Evolutionary conservation across 2,113 vertebrate genomes (phyloP).

Genomic region (Nycticebus coucang): DNA sequence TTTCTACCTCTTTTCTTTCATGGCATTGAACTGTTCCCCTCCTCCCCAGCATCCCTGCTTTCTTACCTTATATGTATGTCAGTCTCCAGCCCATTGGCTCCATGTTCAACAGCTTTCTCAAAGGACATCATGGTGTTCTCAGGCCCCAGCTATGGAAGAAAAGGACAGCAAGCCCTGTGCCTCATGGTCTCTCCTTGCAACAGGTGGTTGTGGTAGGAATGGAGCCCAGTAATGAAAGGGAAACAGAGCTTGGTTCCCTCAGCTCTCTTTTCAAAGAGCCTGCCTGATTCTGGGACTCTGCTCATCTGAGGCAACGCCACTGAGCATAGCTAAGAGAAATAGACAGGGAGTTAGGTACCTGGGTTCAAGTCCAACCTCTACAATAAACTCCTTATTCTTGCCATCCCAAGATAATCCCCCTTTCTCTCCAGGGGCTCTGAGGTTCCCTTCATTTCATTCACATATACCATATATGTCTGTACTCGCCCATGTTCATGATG

Average conservation of each 20-base stretch:
- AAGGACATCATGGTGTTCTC: conserved; percentile 96
- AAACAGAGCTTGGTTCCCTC: neutral
- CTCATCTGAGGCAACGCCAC: neutral
- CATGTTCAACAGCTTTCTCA: conserved; percentile 91
- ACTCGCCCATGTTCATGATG: neutral
- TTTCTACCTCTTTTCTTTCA: neutral
- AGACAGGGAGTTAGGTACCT: neutral
- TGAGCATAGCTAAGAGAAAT: neutral
- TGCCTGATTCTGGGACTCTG: neutral
- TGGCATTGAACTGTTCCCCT: neutral
- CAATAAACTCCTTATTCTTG: neutral
- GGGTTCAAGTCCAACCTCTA: neutral
- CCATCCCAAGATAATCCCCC: neutral
- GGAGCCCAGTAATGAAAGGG: neutral
- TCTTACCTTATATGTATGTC: conserved; percentile 93
- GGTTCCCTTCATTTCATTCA: neutral
- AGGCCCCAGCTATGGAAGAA: conserved; percentile 87
- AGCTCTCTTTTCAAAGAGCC: neutral
- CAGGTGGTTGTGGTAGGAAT: neutral
- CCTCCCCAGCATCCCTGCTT: neutral
- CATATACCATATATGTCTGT: neutral
- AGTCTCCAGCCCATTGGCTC: conserved; percentile 90
- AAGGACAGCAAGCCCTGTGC: neutral
- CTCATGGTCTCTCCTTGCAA: neutral
- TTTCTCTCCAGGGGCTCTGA: neutral